These are phyloP conservation scores for Mormyrops boulengeri DNA, from an alignment of 2,797 vertebrate species.

Conservation along the genomic window DNA sequence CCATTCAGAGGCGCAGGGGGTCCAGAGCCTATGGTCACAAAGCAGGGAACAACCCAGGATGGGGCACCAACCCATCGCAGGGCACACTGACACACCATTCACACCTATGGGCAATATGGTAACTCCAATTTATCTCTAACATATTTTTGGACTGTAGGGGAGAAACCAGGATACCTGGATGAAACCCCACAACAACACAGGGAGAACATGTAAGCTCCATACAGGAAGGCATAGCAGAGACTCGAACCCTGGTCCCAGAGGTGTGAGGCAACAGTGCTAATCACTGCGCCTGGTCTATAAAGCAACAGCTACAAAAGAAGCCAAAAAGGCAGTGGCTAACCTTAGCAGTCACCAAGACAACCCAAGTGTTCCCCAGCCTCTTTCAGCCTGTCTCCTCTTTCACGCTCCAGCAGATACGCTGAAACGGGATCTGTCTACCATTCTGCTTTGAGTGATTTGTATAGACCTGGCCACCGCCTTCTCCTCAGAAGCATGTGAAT, in stretches of 20 bases:
- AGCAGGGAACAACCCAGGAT: neutral
- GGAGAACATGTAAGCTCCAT: neutral
- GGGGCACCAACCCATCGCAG: neutral
- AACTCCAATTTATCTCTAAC: neutral
- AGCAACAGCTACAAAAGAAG: neutral
- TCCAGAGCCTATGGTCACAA: neutral
- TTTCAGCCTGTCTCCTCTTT: neutral
- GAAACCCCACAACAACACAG: neutral
- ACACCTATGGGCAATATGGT: neutral
- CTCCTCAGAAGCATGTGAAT: neutral
- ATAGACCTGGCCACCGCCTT: neutral
- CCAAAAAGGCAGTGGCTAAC: neutral
- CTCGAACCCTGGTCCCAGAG: neutral
- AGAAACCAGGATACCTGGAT: neutral
- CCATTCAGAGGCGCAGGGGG: neutral
- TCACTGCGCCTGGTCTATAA: neutral
- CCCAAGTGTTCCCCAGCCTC: neutral
- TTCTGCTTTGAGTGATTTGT: constrained; percentile 1
- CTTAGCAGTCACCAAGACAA: neutral
- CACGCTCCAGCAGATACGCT: neutral
- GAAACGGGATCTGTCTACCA: neutral
- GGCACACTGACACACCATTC: neutral
- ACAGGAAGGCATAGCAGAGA: neutral
- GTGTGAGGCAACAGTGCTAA: neutral
- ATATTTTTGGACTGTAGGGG: neutral